phyloP scores from a whole-genome alignment of 2,797 vertebrate species.

The Xiphophorus birchmanni region DNA sequence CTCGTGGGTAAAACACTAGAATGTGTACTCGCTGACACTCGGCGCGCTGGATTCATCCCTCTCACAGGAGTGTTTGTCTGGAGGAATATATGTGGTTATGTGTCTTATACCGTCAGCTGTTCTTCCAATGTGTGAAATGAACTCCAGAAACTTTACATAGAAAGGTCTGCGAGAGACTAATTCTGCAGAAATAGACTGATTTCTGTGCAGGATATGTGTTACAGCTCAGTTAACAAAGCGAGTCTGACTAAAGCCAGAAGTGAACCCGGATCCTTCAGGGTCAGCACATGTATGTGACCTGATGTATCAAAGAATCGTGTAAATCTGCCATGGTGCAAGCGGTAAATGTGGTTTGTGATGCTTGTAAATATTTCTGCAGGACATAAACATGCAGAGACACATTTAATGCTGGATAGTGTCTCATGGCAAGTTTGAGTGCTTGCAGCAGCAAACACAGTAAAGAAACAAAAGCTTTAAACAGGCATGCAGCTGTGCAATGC shows the following conservation, averaged over 20 bases:
- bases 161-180: background rate
- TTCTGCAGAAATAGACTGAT: constrained; percentile 17
- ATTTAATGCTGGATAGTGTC: constrained; percentile 35
- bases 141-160: constrained; percentile 44
- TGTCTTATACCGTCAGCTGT: constrained; percentile 48
- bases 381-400: constrained; percentile 65
- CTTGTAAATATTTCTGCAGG: constrained; percentile 71
- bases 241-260: constrained; percentile 17
- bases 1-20: constrained; percentile 37
- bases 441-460: constrained; percentile 39
- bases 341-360: constrained; percentile 61
- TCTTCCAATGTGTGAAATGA: constrained; percentile 39
- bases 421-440: constrained; percentile 16
- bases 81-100: constrained; percentile 34
- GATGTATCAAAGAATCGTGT: constrained; percentile 40
- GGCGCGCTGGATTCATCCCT: constrained; percentile 27
- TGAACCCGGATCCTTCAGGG: constrained; percentile 14
- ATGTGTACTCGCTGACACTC: constrained; percentile 25
- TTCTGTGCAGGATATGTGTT: constrained; percentile 7
- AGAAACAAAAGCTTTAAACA: constrained; percentile 3
- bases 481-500: constrained; percentile 17
- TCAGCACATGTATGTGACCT: constrained; percentile 42
- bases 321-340: constrained; percentile 43
- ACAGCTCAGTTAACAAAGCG: background rate
- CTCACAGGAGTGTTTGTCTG: constrained; percentile 15